Percentiles rank a stretch among this genome's conserved stretches.
Conservation (phyloP, 2,888 invertebrate genomes). For the Troglohyphantes excavatus region DNA sequence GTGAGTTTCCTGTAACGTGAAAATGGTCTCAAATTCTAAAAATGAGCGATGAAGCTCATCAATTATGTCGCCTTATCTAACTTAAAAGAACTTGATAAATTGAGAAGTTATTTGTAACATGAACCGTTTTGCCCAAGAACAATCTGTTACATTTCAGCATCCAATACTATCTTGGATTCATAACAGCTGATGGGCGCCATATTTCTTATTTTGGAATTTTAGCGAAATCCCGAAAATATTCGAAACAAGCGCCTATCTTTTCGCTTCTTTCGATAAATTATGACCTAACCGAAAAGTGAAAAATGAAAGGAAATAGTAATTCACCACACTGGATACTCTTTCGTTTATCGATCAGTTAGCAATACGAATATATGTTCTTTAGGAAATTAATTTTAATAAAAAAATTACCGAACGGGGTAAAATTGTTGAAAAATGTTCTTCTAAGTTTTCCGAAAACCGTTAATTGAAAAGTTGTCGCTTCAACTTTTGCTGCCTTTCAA, state of each 20-base stretch:
- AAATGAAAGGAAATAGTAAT: neutral
- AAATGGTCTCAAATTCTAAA: neutral
- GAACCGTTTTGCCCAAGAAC: neutral
- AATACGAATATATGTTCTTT: constrained; percentile 3
- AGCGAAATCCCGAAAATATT: too few relatives aligned
- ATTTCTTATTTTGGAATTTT: neutral
- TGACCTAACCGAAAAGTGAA: neutral
- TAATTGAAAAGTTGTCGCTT: constrained; percentile 13
- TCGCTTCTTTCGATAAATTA: neutral
- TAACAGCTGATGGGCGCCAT: neutral
- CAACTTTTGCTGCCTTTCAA: constrained; percentile 6
- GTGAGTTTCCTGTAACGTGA: neutral
- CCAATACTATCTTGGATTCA: neutral
- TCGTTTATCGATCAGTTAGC: neutral
- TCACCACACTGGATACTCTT: neutral
- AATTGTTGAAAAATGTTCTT: neutral
- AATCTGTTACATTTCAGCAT: neutral
- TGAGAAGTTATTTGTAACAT: neutral
- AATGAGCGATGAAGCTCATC: neutral
- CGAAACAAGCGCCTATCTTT: neutral
- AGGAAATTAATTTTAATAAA: constrained; percentile 27
- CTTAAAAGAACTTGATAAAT: neutral
- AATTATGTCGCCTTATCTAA: neutral
- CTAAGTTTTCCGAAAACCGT: constrained; percentile 19
- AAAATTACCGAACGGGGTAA: constrained; percentile 2